These are phyloP conservation scores for Labroides dimidiatus DNA, from an alignment of 2,797 vertebrate species.

Conservation along the genomic window DNA sequence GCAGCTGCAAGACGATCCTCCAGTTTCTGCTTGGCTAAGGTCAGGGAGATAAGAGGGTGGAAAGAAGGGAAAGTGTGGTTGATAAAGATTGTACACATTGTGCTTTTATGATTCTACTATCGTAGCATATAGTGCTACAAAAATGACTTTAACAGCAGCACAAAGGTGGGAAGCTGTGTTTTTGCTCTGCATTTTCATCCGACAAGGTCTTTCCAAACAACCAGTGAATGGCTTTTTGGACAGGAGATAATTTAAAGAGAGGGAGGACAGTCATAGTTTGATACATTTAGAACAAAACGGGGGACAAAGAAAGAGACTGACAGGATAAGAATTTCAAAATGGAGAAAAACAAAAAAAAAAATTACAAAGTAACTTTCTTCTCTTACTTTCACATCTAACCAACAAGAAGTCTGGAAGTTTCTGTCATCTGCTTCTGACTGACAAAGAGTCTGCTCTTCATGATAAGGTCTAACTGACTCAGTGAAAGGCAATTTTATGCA, in stretches of 20 bases:
- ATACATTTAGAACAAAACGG: not conserved
- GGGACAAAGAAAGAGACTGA: not conserved
- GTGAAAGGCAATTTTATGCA: constrained; percentile 37
- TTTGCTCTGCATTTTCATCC: not conserved
- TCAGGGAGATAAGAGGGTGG: constrained; percentile 32
- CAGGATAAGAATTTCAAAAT: not conserved
- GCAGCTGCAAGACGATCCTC: constrained; percentile 96
- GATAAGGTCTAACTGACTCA: constrained; percentile 5
- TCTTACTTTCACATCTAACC: constrained; percentile 15
- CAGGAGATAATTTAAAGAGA: not conserved
- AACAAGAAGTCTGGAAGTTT: constrained; percentile 17
- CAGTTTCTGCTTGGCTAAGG: constrained; percentile 94
- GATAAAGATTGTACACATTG: constrained; percentile 4
- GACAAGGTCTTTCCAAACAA: not conserved
- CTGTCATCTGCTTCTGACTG: constrained; percentile 11
- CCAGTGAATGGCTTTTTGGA: not conserved
- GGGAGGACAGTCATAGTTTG: not conserved
- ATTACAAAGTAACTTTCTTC: constrained; percentile 19
- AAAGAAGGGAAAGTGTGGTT: constrained; percentile 25
- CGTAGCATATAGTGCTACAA: not conserved
- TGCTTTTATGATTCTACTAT: constrained; percentile 1
- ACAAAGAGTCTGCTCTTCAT: constrained; percentile 23
- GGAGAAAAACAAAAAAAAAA: not conserved
- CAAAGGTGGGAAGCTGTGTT: not conserved
- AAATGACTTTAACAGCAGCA: not conserved